phyloP scores from a whole-genome alignment of 37 sponge, comb jelly and placozoan genomes.

The Diacarnus erythraeanus region DNA sequence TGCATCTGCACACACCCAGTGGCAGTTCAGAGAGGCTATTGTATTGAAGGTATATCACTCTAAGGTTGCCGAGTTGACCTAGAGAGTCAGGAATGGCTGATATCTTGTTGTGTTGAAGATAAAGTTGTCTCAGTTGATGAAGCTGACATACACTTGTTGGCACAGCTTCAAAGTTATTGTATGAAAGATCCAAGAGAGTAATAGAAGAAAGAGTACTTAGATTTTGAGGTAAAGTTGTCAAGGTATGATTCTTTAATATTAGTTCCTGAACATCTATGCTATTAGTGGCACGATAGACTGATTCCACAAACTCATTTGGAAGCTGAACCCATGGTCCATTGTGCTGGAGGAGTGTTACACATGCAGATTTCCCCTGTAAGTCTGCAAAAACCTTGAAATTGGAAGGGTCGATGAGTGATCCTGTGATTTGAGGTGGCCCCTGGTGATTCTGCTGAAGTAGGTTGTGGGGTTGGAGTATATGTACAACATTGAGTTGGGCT shows the following conservation, averaged over 20 bases:
- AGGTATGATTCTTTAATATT: slow-evolving; percentile 33
- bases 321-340: slow-evolving; percentile 30
- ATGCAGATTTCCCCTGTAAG: slow-evolving; percentile 38
- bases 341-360: slow-evolving; percentile 34
- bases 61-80: slow-evolving; percentile 1
- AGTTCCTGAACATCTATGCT: slow-evolving; percentile 18
- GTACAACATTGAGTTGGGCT: background rate
- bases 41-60: slow-evolving; percentile 24
- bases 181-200: slow-evolving; percentile 39
- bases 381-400: slow-evolving; percentile 51
- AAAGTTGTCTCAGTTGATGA: slow-evolving; percentile 14
- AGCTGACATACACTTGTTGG: slow-evolving; percentile 43
- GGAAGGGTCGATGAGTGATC: slow-evolving; percentile 26
- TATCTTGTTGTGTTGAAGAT: slow-evolving; percentile 28
- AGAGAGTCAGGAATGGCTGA: slow-evolving; percentile 20
- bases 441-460: background rate
- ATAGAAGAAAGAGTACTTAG: background rate
- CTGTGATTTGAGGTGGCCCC: background rate
- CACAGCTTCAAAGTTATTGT: slow-evolving; percentile 26
- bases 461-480: background rate
- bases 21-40: slow-evolving; percentile 32
- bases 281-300: slow-evolving; percentile 30
- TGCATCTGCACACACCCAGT: slow-evolving; percentile 6
- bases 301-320: slow-evolving; percentile 48
- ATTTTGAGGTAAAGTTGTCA: slow-evolving; percentile 24